These are phyloP conservation scores for Uloborus plumipes DNA, from an alignment of 2,888 invertebrate species.

Conservation along the genomic window DNA sequence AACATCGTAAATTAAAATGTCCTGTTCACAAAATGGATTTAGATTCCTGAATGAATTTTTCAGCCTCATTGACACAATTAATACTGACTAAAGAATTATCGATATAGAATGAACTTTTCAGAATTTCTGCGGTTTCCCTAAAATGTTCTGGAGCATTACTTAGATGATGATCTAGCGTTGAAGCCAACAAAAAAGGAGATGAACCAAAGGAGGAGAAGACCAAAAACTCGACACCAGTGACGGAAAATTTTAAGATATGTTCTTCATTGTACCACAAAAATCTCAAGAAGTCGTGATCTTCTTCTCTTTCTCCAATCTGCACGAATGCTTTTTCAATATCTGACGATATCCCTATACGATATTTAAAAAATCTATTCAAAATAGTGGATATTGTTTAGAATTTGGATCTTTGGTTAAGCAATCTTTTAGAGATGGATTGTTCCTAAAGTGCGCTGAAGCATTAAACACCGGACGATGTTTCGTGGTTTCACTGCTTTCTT, in stretches of 20 bases:
- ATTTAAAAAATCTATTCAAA: neutral
- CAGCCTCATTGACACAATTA: neutral
- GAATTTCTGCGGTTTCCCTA: slow-evolving; percentile 7
- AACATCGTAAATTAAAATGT: slow-evolving; percentile 10
- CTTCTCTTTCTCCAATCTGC: slow-evolving; percentile 4
- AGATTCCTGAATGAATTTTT: slow-evolving; percentile 7
- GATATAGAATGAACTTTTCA: slow-evolving; percentile 19
- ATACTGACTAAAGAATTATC: slow-evolving; percentile 28
- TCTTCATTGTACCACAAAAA: neutral
- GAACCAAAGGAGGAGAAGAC: neutral
- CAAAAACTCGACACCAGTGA: slow-evolving; percentile 4
- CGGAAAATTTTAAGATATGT: neutral
- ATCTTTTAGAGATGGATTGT: neutral
- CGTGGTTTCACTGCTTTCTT: neutral
- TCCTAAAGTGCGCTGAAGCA: slow-evolving; percentile 3
- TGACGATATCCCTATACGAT: neutral
- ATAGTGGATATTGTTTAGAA: neutral
- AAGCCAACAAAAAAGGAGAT: slow-evolving; percentile 15
- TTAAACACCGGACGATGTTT: slow-evolving; percentile 19
- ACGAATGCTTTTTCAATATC: slow-evolving; percentile 14
- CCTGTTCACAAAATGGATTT: neutral
- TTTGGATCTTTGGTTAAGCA: neutral
- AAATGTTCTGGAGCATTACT: slow-evolving; percentile 1
- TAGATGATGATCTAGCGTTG: slow-evolving; percentile 7
- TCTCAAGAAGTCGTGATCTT: neutral